Evolutionary conservation across 2,113 vertebrate species (phyloP).

Genomic region (Cepphus grylle): DNA sequence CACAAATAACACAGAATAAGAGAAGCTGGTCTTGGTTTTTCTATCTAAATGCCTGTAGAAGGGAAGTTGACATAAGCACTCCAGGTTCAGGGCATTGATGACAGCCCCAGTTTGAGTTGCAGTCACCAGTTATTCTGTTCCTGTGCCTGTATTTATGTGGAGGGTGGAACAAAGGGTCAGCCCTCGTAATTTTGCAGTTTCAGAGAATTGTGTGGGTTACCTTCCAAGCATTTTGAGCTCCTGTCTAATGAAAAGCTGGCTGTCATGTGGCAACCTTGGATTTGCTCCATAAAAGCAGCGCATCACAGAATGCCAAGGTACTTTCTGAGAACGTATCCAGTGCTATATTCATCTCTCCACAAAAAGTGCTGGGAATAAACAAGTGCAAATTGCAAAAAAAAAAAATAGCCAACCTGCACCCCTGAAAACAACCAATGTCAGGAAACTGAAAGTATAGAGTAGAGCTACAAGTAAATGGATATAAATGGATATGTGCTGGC

Average conservation of each 20-base stretch:
- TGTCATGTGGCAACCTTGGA: background rate
- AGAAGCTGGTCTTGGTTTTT: background rate
- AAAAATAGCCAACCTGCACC: background rate
- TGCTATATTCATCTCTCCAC: background rate
- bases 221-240: background rate
- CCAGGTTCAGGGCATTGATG: background rate
- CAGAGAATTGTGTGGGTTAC: background rate
- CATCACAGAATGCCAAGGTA: background rate
- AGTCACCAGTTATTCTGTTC: background rate
- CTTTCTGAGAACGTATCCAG: background rate
- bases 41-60: fast-evolving
- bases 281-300: fast-evolving
- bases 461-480: background rate
- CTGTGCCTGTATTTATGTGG: background rate
- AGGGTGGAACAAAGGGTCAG: background rate
- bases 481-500: fast-evolving
- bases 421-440: fast-evolving
- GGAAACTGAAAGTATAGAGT: background rate
- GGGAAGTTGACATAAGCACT: fast-evolving
- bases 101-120: background rate
- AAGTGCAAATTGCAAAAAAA: background rate
- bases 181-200: background rate
- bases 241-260: background rate
- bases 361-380: background rate
- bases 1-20: background rate